Percentiles rank a stretch among this genome's conserved stretches.
These are phyloP conservation scores for Pollenia amentaria DNA, from an alignment of 2,888 invertebrate species.

Conservation along the genomic window DNA sequence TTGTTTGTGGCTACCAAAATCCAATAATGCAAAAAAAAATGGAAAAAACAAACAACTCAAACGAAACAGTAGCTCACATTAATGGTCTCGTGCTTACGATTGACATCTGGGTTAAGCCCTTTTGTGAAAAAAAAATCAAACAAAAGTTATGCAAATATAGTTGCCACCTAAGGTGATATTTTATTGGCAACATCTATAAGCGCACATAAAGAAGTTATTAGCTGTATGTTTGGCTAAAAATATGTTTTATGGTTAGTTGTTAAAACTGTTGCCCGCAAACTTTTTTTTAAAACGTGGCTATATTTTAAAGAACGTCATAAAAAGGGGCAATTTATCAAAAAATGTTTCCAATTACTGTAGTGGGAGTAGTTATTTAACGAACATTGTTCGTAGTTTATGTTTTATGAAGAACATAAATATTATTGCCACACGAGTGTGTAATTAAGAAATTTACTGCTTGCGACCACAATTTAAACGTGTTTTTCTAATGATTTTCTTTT, in stretches of 20 bases:
- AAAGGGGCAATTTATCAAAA: conserved; percentile 14
- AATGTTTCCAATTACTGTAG: background rate
- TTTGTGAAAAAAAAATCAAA: conserved; percentile 50
- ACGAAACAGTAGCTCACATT: conserved; percentile 74
- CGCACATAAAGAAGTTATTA: conserved; percentile 39
- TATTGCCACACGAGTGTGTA: conserved; percentile 18
- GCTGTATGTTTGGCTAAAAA: conserved; percentile 8
- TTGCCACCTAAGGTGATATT: conserved; percentile 64
- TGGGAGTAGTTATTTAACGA: conserved; percentile 30
- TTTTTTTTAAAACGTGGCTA: background rate
- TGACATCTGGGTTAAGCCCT: conserved; percentile 73
- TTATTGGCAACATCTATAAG: conserved; percentile 47
- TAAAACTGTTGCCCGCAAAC: conserved; percentile 12
- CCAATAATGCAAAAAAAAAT: conserved; percentile 3
- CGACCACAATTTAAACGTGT: background rate
- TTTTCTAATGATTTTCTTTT: no score
- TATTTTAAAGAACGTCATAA: conserved; percentile 11
- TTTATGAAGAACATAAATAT: conserved; percentile 40
- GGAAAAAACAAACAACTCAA: background rate
- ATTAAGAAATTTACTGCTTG: background rate
- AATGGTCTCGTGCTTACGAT: conserved; percentile 76
- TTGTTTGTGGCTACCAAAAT: conserved; percentile 35
- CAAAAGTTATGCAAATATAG: conserved; percentile 65
- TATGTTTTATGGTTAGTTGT: conserved; percentile 31
- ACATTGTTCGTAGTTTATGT: conserved; percentile 1